Evolutionary conservation across 2,113 vertebrate species (phyloP), one percentile per base, ranked within the genome.

Genomic region (Amazona vittata): DNA sequence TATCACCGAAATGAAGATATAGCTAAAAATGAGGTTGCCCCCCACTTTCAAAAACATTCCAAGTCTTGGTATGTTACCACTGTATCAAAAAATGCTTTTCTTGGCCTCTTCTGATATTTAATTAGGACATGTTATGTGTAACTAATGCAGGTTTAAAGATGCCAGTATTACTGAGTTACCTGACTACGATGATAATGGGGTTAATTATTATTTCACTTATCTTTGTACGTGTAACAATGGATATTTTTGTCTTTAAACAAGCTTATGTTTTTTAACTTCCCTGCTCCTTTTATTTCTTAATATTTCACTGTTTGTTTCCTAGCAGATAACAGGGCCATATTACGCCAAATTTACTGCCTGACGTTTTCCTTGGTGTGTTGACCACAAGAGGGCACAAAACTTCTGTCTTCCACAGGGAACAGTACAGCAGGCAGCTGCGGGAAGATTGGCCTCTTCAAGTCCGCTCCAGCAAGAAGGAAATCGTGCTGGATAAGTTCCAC

Each of bases 351-450:
- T n/a, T 1, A 33, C 28, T 7, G 71, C 47, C 83, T 18, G 76
- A 29, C 5, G 9, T 28, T 35, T 62, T 44, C 77, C 75, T 14
- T 5, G 81, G 52, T 16, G 33, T 0, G 75, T 0, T 10, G 15
- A 74, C 97, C 97, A 92, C 96, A 43, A 95, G 97, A 95, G 96
- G 97, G 97, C 96, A 90, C 37, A 87, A 52, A 31, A 11, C 57
- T 53, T 63, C 89, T 26, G 94, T 75, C 73, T 5, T 15, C n/a
- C 20, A 15, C 26, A 21, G 4, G 37, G 55, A 62, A 6, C 15
- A 0, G 10, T 2, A 3, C 29, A 12, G 68, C 35, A 5, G 73
- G 8, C 10, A 3, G 17, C 53, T 2, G 78, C 5, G 31, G 49
- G 43, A 46, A 22, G 33, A 22, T 19, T 7, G 10, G 16, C 44